Conservation (phyloP, 2,888 invertebrate genomes). For the Drosophila barbarae region DNA sequence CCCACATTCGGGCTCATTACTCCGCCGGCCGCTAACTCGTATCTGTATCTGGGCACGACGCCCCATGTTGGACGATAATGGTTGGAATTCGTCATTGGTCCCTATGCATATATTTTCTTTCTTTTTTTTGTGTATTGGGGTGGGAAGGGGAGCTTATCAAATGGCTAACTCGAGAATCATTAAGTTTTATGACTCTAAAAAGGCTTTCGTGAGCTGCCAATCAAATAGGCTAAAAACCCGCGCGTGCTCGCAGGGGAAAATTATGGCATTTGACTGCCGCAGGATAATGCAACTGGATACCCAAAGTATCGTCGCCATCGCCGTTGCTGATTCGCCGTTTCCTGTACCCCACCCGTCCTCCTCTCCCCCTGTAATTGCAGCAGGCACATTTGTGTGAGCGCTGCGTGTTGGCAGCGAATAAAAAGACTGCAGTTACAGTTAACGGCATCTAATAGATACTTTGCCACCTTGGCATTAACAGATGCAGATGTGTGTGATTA, state of each 20-base stretch:
- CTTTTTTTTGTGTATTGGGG: too few species aligned
- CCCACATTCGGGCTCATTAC: constrained; percentile 43
- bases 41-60: constrained; percentile 15
- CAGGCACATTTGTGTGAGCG: constrained; percentile 26
- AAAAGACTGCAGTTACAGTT: constrained; percentile 66
- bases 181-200: constrained; percentile 60
- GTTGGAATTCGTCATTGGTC: constrained; percentile 37
- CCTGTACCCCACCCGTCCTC: constrained; percentile 41
- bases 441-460: constrained; percentile 75
- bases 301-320: constrained; percentile 24
- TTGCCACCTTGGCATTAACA: constrained; percentile 70
- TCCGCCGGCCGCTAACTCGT: constrained; percentile 23
- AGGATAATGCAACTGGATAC: constrained; percentile 60
- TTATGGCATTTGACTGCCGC: constrained; percentile 46
- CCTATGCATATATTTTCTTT: constrained; percentile 10
- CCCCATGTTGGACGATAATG: constrained; percentile 33
- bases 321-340: constrained; percentile 64
- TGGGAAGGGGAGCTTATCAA: constrained; percentile 43
- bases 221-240: not conserved
- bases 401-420: constrained; percentile 67
- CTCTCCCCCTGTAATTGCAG: constrained; percentile 47
- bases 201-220: constrained; percentile 7
- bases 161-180: constrained; percentile 66
- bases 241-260: constrained; percentile 21
- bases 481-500: constrained; percentile 23